phyloP scores from a whole-genome alignment of 2,888 invertebrate species.

The Agapetus fuscipes region DNA sequence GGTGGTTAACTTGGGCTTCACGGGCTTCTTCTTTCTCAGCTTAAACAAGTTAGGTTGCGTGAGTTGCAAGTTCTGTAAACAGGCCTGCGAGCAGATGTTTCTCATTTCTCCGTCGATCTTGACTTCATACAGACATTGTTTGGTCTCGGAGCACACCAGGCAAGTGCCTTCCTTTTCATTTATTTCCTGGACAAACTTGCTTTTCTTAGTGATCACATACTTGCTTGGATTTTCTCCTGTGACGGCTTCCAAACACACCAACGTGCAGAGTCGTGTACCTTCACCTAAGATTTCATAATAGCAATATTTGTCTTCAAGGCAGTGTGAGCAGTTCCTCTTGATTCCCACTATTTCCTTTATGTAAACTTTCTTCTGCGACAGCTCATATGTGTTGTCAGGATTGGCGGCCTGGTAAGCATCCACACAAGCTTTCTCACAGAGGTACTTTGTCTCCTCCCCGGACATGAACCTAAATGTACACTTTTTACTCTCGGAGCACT shows the following conservation, averaged over 20 bases:
- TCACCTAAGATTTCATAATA: conserved; percentile 40
- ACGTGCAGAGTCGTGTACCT: conserved; percentile 44
- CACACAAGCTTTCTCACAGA: conserved; percentile 45
- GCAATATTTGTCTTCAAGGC: conserved; percentile 37
- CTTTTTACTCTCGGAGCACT: conserved; percentile 32
- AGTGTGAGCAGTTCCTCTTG: conserved; percentile 33
- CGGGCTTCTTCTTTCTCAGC: conserved; percentile 31
- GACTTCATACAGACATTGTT: conserved; percentile 39
- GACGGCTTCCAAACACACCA: conserved; percentile 41
- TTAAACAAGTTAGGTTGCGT: conserved; percentile 18
- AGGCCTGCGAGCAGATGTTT: conserved; percentile 47
- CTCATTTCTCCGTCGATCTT: conserved; percentile 40
- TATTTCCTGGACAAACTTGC: conserved; percentile 40
- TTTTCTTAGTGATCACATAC: conserved; percentile 43
- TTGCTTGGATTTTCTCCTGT: conserved; percentile 46
- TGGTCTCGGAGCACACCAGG: conserved; percentile 40
- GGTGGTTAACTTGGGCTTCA: conserved; percentile 19
- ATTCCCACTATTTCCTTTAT: conserved; percentile 31
- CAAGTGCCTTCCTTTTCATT: conserved; percentile 30
- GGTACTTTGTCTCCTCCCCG: conserved; percentile 28
- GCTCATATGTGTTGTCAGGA: conserved; percentile 27
- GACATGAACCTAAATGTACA: conserved; percentile 33
- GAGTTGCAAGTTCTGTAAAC: conserved; percentile 41
- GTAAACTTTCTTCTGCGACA: conserved; percentile 27
- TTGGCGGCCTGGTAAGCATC: conserved; percentile 34